Percentiles rank a stretch among this genome's conserved stretches.
These are phyloP conservation scores for Hermaeophaga mercurialis DNA, from an alignment of 2,888 invertebrate genomes.

Conservation along the genomic window DNA sequence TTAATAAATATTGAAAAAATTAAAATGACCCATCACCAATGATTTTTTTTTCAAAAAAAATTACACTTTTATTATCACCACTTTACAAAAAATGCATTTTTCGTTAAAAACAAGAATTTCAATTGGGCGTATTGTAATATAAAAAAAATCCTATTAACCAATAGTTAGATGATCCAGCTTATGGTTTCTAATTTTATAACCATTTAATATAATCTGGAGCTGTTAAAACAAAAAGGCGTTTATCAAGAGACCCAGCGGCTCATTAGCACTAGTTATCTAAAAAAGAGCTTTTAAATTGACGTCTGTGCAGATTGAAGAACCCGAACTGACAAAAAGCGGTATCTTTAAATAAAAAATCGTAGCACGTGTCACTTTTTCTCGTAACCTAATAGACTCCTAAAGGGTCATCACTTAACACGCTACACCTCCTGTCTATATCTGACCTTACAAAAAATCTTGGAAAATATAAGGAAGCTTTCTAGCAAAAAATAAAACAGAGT, in stretches of 20 bases:
- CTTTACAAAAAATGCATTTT: too few relatives aligned
- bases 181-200: too few relatives aligned
- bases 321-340: slow-evolving; percentile 10
- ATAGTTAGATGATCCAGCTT: too few relatives aligned
- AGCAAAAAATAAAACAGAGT: too few relatives aligned
- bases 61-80: too few relatives aligned
- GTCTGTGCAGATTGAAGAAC: slow-evolving; percentile 16
- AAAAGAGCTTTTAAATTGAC: slow-evolving; percentile 15
- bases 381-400: slow-evolving; percentile 26
- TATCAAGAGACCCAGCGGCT: slow-evolving; percentile 8
- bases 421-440: slow-evolving; percentile 22
- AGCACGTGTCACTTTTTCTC: slow-evolving; percentile 31
- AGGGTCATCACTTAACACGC: slow-evolving; percentile 34
- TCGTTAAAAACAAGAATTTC: too few relatives aligned
- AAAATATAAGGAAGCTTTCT: background rate
- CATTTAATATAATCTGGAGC: background rate
- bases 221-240: slow-evolving; percentile 6
- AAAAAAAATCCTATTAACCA: too few relatives aligned
- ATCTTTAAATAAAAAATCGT: slow-evolving; percentile 16
- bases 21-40: too few relatives aligned
- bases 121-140: too few relatives aligned
- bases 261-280: slow-evolving; percentile 21
- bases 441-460: slow-evolving; percentile 16
- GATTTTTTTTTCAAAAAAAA: too few relatives aligned
- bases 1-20: too few relatives aligned